Evolutionary conservation across 2,113 vertebrate species (phyloP), one percentile per base, ranked within the genome.

Genomic region (Chlorocebus sabaeus): DNA sequence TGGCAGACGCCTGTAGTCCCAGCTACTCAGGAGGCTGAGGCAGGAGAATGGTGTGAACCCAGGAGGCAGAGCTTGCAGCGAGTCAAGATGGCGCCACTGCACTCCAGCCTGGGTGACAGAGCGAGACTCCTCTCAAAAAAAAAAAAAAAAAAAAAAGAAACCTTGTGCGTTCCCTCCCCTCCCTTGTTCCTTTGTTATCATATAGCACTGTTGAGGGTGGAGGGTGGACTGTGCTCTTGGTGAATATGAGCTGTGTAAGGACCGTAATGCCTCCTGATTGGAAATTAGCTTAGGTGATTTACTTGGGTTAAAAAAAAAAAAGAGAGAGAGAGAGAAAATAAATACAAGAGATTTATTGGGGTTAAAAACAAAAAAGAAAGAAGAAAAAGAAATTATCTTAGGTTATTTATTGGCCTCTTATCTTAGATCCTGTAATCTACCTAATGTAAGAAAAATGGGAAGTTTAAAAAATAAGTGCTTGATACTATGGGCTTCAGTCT

Each of bases 381-480:
- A 12, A 45, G 45, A 27, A 61, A 61, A 61, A 64, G 27, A 64
- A 64, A 64, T 85, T 30, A 72, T 32, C 12, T 6, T 32, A 25
- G 45, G 48, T n/a, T 70, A 35, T 30, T 35, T 90, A 57, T 91
- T 89, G 48, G 78, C 75, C 57, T 27, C 25, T 76, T 90, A 50
- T 76, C n/a, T 17, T 94, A n/a, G n/a, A 61, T 50, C 59, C 91
- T 86, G 7, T 89, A 25, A 78, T 76, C 70, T 89, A 38, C 17
- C 61, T 57, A 57, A 93, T 68, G 30, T 48, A 50, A 61, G 40
- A 70, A 78, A 92, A 93, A 22, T 45, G 81, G 57, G n/a, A 75
- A 84, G 35, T 76, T 82, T 48, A 40, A 91, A 96, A 87, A 81
- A 61, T 84, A 70, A 75, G 64, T 76, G 38, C 90, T 90, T 82